These are phyloP conservation scores for Passer domesticus DNA, from an alignment of 2,113 vertebrate species.

Conservation along the genomic window DNA sequence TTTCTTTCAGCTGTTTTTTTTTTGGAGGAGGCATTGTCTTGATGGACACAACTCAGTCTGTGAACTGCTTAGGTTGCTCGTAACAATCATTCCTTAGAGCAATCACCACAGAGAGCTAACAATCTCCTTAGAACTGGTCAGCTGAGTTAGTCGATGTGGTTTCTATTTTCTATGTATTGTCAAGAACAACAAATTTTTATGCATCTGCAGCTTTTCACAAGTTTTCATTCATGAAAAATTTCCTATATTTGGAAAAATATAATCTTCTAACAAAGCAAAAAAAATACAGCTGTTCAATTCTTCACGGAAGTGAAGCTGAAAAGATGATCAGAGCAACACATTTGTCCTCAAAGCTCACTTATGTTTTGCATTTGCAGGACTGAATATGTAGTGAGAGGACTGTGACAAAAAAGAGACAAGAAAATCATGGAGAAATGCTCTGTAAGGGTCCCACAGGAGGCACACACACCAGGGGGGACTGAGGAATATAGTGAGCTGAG, in stretches of 20 bases:
- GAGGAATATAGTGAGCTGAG: not conserved
- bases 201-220: not conserved
- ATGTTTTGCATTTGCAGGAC: not conserved
- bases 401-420: not conserved
- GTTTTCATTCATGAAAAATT: not conserved
- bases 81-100: not conserved
- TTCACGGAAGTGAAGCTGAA: not conserved
- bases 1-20: not conserved
- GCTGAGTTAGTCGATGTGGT: not conserved
- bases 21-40: not conserved
- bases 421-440: not conserved
- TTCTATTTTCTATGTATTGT: not conserved
- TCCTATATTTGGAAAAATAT: not conserved
- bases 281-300: not conserved
- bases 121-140: not conserved
- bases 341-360: not conserved
- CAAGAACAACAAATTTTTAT: not conserved
- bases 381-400: not conserved
- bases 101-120: not conserved
- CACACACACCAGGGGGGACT: not conserved
- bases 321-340: not conserved
- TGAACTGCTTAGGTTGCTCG: not conserved
- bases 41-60: not conserved
- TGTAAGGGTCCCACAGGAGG: not conserved
- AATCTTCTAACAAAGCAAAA: not conserved